These are phyloP conservation scores for Cebidichthys violaceus DNA, from an alignment of 2,113 vertebrate genomes.

Conservation along the genomic window DNA sequence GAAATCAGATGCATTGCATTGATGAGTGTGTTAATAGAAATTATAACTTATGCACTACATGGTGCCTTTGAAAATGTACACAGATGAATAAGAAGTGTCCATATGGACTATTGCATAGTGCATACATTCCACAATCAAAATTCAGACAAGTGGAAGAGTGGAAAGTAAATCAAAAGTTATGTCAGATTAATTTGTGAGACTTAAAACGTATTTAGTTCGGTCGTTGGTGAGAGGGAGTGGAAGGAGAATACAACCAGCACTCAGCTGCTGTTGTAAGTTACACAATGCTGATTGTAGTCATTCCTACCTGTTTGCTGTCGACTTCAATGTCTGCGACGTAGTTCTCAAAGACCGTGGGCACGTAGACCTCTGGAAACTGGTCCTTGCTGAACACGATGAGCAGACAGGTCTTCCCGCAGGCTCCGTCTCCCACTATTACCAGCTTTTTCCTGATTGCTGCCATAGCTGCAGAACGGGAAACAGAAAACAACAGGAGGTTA, in stretches of 20 bases:
- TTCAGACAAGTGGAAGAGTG: neutral
- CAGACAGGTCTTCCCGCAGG: slow-evolving; percentile 98
- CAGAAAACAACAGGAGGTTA: slow-evolving; percentile 18
- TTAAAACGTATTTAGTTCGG: neutral
- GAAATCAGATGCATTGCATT: neutral
- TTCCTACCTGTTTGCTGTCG: slow-evolving; percentile 93
- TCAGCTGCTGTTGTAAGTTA: neutral
- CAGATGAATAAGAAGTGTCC: neutral
- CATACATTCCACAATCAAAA: neutral
- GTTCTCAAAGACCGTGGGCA: slow-evolving; percentile 98
- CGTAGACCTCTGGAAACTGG: slow-evolving; percentile 98
- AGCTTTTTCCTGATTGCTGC: slow-evolving; percentile 99
- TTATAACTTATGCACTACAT: neutral
- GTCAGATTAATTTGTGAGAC: neutral
- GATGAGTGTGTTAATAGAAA: neutral
- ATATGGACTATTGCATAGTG: neutral
- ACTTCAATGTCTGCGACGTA: slow-evolving; percentile 99
- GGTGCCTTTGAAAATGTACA: neutral
- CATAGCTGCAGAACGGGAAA: slow-evolving; percentile 86
- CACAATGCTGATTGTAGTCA: neutral
- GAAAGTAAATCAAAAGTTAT: neutral
- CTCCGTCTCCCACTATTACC: slow-evolving; percentile 98
- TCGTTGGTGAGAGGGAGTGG: neutral
- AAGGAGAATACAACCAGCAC: neutral
- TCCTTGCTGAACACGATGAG: slow-evolving; percentile 99